These are phyloP conservation scores for Paralinhomoeus sp. DNA, from an alignment of 2,888 invertebrate genomes.

Conservation along the genomic window DNA sequence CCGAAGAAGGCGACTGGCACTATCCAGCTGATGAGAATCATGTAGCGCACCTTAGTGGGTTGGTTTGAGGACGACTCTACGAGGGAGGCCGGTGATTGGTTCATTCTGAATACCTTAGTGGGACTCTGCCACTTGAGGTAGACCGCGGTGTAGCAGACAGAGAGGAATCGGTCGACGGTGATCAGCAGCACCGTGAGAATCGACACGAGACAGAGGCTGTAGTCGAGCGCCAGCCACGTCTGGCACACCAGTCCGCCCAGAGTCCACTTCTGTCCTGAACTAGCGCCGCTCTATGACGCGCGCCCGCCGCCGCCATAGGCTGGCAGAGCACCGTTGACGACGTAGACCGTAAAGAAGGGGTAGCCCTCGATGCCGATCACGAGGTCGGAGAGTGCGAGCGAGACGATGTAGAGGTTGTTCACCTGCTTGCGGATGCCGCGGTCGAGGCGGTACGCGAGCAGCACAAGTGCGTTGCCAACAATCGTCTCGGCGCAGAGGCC, in stretches of 20 bases:
- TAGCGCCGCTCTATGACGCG: too few species aligned
- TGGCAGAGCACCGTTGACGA: slow-evolving; percentile 18
- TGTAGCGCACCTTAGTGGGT: too few species aligned
- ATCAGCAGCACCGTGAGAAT: slow-evolving; percentile 23
- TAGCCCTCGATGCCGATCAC: slow-evolving; percentile 24
- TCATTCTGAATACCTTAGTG: too few species aligned
- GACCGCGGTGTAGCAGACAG: slow-evolving; percentile 22
- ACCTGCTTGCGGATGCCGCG: slow-evolving; percentile 23
- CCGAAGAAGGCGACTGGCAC: slow-evolving; percentile 21
- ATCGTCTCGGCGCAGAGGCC: slow-evolving; percentile 19
- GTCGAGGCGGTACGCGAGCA: slow-evolving; percentile 19
- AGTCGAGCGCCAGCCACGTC: slow-evolving; percentile 24
- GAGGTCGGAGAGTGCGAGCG: slow-evolving; percentile 21
- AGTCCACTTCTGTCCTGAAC: slow-evolving; percentile 3
- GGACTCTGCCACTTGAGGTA: slow-evolving; percentile 38
- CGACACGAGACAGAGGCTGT: slow-evolving; percentile 23
- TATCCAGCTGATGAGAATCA: slow-evolving; percentile 20
- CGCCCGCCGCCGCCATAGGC: too few species aligned
- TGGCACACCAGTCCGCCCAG: slow-evolving; percentile 7
- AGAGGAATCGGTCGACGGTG: slow-evolving; percentile 14
- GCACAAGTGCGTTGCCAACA: slow-evolving; percentile 23
- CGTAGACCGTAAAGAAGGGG: slow-evolving; percentile 23
- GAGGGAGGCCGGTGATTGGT: too few species aligned
- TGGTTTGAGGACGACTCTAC: too few species aligned
- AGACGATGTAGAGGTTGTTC: slow-evolving; percentile 23